These are phyloP conservation scores for Paedocypris sp. DNA, from an alignment of 2,113 vertebrate species.

Conservation along the genomic window DNA sequence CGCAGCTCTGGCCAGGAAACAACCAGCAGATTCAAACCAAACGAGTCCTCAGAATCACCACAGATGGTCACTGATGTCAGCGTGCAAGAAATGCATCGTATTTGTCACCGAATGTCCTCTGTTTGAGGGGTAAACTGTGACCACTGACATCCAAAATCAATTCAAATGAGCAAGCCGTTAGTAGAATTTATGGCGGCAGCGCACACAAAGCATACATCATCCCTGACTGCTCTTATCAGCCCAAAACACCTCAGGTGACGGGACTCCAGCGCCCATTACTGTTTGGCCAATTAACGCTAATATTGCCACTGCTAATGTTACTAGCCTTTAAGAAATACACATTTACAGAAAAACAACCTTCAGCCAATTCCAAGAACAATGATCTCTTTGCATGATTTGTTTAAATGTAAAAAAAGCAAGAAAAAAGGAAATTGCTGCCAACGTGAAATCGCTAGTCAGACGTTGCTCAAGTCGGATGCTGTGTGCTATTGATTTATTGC, in stretches of 20 bases:
- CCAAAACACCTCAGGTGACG: not conserved
- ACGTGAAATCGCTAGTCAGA: too few relatives aligned
- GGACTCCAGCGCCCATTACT: not conserved
- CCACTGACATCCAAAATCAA: conserved; percentile 7
- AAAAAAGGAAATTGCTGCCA: too few relatives aligned
- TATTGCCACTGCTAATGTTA: not conserved
- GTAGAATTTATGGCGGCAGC: conserved; percentile 4
- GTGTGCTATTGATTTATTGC: too few relatives aligned
- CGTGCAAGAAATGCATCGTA: not conserved
- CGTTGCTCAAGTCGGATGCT: too few relatives aligned
- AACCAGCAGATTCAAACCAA: not conserved
- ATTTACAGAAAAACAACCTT: too few relatives aligned
- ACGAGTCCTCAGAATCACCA: not conserved
- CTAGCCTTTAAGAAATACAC: not conserved
- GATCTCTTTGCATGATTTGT: too few relatives aligned
- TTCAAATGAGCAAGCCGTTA: not conserved
- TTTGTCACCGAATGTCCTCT: not conserved
- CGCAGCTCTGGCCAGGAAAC: not conserved
- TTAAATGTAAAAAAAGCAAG: too few relatives aligned
- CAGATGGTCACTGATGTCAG: not conserved
- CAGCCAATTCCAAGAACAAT: not conserved
- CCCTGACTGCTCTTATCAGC: not conserved
- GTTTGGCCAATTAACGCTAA: not conserved
- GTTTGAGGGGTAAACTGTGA: conserved; percentile 2
- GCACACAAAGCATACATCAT: conserved; percentile 16